Evolutionary conservation across 2,797 vertebrate genomes (phyloP).

Genomic region (Gallinago nigripennis): DNA sequence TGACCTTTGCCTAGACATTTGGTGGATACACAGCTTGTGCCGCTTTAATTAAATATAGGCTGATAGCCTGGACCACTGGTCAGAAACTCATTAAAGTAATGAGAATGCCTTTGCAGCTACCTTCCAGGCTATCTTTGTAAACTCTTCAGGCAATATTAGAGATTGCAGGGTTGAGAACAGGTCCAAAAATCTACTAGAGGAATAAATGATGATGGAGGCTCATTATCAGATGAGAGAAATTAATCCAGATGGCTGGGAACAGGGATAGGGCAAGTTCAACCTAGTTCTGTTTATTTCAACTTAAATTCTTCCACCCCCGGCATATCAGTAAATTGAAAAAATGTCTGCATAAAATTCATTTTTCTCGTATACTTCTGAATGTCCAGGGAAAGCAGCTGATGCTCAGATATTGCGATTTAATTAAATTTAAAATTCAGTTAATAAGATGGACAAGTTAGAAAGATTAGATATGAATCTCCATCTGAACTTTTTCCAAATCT

Average conservation of each 20-base stretch:
- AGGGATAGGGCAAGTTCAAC: constrained; percentile 2
- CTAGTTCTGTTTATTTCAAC: constrained; percentile 6
- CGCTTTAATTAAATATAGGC: constrained; percentile 51
- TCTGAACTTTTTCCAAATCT: background rate
- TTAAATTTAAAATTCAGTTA: background rate
- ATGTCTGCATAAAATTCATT: background rate
- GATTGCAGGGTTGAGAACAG: constrained; percentile 20
- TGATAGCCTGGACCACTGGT: constrained; percentile 52
- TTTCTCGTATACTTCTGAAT: background rate
- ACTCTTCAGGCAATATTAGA: constrained; percentile 46
- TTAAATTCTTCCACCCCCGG: background rate
- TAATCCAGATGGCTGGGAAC: constrained; percentile 37
- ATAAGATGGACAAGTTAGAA: background rate
- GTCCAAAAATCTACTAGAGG: constrained; percentile 14
- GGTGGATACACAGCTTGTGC: constrained; percentile 32
- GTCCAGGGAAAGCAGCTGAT: background rate
- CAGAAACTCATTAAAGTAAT: constrained; percentile 65
- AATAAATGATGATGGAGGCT: constrained; percentile 24
- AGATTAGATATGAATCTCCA: background rate
- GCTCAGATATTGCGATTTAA: background rate
- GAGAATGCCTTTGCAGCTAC: constrained; percentile 44
- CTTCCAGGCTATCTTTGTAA: constrained; percentile 36
- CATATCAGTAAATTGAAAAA: background rate
- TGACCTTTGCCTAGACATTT: constrained; percentile 58
- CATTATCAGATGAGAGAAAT: constrained; percentile 43